A percentile compares a stretch with the other conserved stretches of the same genome.
phyloP scores from a whole-genome alignment of 2,113 vertebrate species.

The Oplegnathus fasciatus region DNA sequence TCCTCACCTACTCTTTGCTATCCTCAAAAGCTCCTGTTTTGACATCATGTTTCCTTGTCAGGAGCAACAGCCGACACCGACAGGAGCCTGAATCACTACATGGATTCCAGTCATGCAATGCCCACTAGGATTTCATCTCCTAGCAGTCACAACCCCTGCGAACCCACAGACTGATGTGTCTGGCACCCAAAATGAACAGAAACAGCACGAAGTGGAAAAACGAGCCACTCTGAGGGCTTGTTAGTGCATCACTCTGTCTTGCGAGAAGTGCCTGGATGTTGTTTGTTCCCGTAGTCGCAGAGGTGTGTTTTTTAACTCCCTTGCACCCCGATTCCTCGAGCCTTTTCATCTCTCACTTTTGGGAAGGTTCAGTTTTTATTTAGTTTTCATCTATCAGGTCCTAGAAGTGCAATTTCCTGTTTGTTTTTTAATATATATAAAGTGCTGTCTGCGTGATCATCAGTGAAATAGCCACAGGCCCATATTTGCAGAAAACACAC shows the following conservation, averaged over 20 bases:
- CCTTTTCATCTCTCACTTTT: slow-evolving; percentile 49
- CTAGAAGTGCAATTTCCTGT: slow-evolving; percentile 56
- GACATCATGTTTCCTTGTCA: slow-evolving; percentile 46
- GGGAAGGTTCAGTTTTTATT: slow-evolving; percentile 51
- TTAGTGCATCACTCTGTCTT: slow-evolving; percentile 57
- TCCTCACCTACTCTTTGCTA: background rate
- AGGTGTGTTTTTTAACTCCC: slow-evolving; percentile 28
- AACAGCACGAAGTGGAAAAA: slow-evolving; percentile 50
- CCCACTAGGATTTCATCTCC: slow-evolving; percentile 57
- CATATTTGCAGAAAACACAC: slow-evolving; percentile 36
- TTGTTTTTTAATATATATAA: slow-evolving; percentile 34
- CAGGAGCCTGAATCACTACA: slow-evolving; percentile 33
- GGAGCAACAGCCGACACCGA: slow-evolving; percentile 36
- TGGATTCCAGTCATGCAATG: slow-evolving; percentile 57
- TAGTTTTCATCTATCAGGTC: slow-evolving; percentile 62
- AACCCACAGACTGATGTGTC: slow-evolving; percentile 56
- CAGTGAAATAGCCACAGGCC: slow-evolving; percentile 31
- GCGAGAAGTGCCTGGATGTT: slow-evolving; percentile 32
- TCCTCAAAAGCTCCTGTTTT: slow-evolving; percentile 11
- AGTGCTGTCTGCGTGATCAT: slow-evolving; percentile 43
- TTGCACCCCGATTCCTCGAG: background rate
- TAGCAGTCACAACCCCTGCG: slow-evolving; percentile 32
- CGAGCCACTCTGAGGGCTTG: slow-evolving; percentile 60
- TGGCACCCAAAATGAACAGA: slow-evolving; percentile 56
- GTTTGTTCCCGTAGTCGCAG: slow-evolving; percentile 5